Percentiles rank a stretch among this genome's conserved stretches.
Evolutionary conservation across 2,113 vertebrate species (phyloP).

Genomic region (Mesocricetus auratus): DNA sequence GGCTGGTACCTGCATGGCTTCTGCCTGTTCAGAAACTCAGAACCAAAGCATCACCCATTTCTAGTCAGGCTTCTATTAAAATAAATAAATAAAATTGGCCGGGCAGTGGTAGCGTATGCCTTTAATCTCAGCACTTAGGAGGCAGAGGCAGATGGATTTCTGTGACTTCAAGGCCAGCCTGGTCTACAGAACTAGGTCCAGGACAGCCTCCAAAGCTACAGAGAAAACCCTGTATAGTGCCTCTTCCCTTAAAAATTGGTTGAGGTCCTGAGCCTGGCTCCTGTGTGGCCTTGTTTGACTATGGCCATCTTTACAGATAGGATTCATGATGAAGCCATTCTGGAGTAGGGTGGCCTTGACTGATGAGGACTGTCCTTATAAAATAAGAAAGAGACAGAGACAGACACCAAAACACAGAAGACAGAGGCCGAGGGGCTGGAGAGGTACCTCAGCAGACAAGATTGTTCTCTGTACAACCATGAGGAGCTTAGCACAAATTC

Average conservation of each 20-base stretch:
- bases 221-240: too few relatives aligned
- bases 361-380: not conserved
- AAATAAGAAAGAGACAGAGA: not conserved
- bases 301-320: not conserved
- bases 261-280: not conserved
- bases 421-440: not conserved
- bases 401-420: not conserved
- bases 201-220: too few relatives aligned
- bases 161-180: too few relatives aligned
- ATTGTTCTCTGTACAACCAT: not conserved
- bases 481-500: not conserved
- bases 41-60: not conserved
- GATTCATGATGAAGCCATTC: not conserved
- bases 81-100: too few relatives aligned
- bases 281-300: not conserved
- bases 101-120: too few relatives aligned
- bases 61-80: not conserved
- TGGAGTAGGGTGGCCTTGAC: not conserved
- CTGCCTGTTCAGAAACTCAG: not conserved
- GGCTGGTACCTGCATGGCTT: not conserved
- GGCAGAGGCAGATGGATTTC: too few relatives aligned
- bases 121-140: too few relatives aligned
- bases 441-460: not conserved
- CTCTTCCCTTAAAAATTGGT: not conserved
- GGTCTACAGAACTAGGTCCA: too few relatives aligned